Conservation (phyloP, 2,888 invertebrate genomes). For the Ectropis crepuscularia region DNA sequence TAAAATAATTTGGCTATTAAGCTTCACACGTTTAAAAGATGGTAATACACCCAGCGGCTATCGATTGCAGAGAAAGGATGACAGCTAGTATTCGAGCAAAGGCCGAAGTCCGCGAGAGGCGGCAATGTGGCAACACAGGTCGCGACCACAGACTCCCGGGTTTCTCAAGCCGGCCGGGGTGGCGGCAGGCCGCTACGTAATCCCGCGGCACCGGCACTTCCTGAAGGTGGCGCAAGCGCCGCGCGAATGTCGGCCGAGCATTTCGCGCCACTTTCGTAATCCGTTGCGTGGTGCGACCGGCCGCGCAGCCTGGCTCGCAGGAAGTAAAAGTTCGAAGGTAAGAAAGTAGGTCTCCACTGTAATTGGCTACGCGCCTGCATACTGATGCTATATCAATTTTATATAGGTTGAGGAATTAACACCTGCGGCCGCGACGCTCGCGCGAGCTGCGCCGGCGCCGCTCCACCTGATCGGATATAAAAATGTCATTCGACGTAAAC, state of each 20-base stretch:
- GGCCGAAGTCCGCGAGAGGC: conserved; percentile 28
- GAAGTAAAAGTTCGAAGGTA: conserved; percentile 85
- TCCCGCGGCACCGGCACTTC: conserved; percentile 81
- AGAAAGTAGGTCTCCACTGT: conserved; percentile 84
- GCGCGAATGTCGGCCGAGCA: conserved; percentile 83
- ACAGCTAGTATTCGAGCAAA: conserved; percentile 28
- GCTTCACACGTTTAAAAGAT: background rate
- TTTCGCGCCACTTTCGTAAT: conserved; percentile 85
- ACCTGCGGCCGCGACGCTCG: conserved; percentile 51
- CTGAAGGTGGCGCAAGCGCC: conserved; percentile 83
- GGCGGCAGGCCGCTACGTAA: conserved; percentile 71
- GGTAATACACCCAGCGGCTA: background rate
- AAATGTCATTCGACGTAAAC: conserved; percentile 33
- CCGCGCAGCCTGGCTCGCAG: conserved; percentile 80
- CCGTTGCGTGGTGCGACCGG: conserved; percentile 82
- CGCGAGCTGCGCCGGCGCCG: conserved; percentile 1
- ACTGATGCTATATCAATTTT: conserved; percentile 69
- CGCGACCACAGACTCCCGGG: conserved; percentile 60
- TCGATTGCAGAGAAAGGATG: conserved; percentile 47
- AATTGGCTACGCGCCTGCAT: conserved; percentile 83
- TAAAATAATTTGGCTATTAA: background rate
- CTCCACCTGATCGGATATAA: conserved; percentile 17
- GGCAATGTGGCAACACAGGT: conserved; percentile 46
- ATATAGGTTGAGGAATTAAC: conserved; percentile 67
- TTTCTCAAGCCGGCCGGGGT: conserved; percentile 59